Evolutionary conservation across 2,888 invertebrate genomes (phyloP), one percentile per base, ranked within the genome.

Genomic region (Trissolcus japonicus): DNA sequence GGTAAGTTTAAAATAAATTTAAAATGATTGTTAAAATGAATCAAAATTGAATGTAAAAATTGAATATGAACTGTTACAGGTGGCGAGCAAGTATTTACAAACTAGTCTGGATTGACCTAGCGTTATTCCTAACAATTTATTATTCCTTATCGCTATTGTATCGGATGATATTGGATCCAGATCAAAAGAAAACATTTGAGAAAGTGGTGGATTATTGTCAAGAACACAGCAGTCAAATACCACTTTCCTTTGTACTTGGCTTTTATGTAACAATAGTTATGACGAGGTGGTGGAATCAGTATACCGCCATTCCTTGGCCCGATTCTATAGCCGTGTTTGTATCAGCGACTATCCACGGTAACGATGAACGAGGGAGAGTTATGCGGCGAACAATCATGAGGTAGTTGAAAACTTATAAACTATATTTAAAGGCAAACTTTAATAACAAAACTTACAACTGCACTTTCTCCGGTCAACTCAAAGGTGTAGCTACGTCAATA

Each of bases 31-130:
- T n/a, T 11, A 4, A 17, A 1, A 51, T 43, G 3, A 43, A 43
- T 9, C 19, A n/a, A 25, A 59, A 2, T 25, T 57, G 7, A 35
- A 35, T 11, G 9, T 35, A 6, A 17, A 57, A 11, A 6, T n/a
- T 21, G 13, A 48, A 14, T 9, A 2, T 19, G 21, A 57, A 19
- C n/a, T 35, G 81, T 93, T 93, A 79, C 91, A 97, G 97, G 92
- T 98, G 98, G 98, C 93, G 94, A 81, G 98, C 97, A 51, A 97
- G 97, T 88, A 95, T 98, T 84, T 98, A 98, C 92, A 98, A 98
- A 90, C 90, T 98, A 81, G 94, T 98, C 78, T 98, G 97, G 96
- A 91, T 95, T 81, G 98, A 98, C 89, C 91, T 97, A 63, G 86
- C 95, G 29, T 91, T 95, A 62, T 98, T 96, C 88, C 91, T 96